Conservation (phyloP, 2,113 vertebrate species). For the Dipodomys spectabilis region DNA sequence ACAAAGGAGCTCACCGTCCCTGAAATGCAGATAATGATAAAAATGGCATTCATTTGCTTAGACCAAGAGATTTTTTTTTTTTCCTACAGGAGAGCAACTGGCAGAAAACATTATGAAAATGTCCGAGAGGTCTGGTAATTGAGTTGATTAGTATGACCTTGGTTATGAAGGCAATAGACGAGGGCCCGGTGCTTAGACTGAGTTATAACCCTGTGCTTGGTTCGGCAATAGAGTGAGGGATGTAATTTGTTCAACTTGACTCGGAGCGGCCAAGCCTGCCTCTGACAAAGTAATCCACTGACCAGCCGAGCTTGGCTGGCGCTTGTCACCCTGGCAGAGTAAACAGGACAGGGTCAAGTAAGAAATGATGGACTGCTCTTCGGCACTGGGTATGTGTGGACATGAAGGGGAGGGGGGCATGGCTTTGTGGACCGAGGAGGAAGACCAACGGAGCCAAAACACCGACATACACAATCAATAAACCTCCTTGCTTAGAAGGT, state of each 20-base stretch:
- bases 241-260: constrained; percentile 91
- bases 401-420: background rate
- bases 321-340: constrained; percentile 72
- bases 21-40: constrained; percentile 95
- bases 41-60: constrained; percentile 99
- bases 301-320: constrained; percentile 87
- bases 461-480: constrained; percentile 29
- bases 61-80: constrained; percentile 93
- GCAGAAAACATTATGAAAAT: constrained; percentile 99
- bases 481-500: background rate
- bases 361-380: constrained; percentile 68
- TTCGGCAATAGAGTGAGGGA: constrained; percentile 83
- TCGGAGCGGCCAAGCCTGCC: constrained; percentile 83
- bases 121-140: constrained; percentile 96
- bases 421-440: constrained; percentile 49
- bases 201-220: constrained; percentile 89
- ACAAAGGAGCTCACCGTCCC: constrained; percentile 89
- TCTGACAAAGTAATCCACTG: constrained; percentile 89
- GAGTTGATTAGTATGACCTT: constrained; percentile 99
- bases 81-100: constrained; percentile 97
- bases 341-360: constrained; percentile 83
- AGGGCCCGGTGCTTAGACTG: constrained; percentile 91
- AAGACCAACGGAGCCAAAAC: background rate
- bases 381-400: background rate
- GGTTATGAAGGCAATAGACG: constrained; percentile 94